phyloP scores from a whole-genome alignment of 2,113 vertebrate genomes.

The Ptychochromis oligacanthus region DNA sequence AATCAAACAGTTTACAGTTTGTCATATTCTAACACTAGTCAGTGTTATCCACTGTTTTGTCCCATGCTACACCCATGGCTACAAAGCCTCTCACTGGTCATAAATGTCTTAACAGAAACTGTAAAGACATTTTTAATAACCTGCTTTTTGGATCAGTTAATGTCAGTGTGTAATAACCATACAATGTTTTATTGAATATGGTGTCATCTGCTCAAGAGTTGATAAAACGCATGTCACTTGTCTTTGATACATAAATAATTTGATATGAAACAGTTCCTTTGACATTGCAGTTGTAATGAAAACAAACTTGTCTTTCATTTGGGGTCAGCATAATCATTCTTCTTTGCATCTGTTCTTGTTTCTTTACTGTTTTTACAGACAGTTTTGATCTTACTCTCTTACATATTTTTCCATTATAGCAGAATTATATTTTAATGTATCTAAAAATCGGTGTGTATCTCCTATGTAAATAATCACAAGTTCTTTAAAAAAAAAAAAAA shows the following conservation, averaged over 20 bases:
- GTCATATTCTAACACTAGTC: slow-evolving; percentile 31
- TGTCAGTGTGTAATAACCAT: slow-evolving; percentile 44
- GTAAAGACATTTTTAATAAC: not conserved
- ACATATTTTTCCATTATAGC: slow-evolving; percentile 51
- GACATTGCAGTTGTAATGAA: not conserved
- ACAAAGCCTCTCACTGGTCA: slow-evolving; percentile 1
- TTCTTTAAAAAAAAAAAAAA: slow-evolving; percentile 69
- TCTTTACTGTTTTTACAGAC: slow-evolving; percentile 21
- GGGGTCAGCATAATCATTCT: slow-evolving; percentile 25
- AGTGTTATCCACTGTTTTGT: slow-evolving; percentile 29
- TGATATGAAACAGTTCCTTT: not conserved
- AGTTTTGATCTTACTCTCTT: slow-evolving; percentile 30
- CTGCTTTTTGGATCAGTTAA: not conserved
- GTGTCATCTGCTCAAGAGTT: slow-evolving; percentile 16
- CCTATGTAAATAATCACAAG: slow-evolving; percentile 78
- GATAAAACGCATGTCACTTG: slow-evolving; percentile 6
- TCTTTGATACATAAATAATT: not conserved
- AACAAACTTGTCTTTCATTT: slow-evolving; percentile 6
- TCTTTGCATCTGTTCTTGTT: slow-evolving; percentile 22
- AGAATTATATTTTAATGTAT: slow-evolving; percentile 55
- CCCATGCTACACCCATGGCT: not conserved
- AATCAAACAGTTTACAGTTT: slow-evolving; percentile 52
- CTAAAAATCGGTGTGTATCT: slow-evolving; percentile 64
- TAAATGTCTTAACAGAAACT: slow-evolving; percentile 26
- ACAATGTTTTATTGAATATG: slow-evolving; percentile 38